Evolutionary conservation across 2,797 vertebrate genomes (phyloP), one percentile per base, ranked within the genome.

Genomic region (Mus spretus): DNA sequence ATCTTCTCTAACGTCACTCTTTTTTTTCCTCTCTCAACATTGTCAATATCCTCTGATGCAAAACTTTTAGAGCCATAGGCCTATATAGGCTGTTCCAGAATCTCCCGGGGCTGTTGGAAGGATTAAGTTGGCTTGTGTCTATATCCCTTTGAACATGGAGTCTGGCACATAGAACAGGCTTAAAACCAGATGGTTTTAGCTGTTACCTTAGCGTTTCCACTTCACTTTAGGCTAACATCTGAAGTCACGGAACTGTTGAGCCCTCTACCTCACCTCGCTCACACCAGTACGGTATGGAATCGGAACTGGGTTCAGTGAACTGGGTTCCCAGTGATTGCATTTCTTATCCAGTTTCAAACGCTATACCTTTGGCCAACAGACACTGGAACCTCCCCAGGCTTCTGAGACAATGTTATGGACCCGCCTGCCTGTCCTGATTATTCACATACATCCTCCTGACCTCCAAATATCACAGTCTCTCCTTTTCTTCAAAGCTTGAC

Each of bases 151-250:
- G 24, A 53, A 59, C 82, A 63, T 22, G n/a, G 85, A 15, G 15
- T 80, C 87, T 40, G 44, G 61, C 37, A 37, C 14, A 57, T 12
- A 7, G 3, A 0, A 59, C 10, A 10, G 14, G 61, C 65, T 79
- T 63, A 50, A 85, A n/a, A 85, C 40, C 75, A 88, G 77, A 77
- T 6, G 17, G 80, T n/a, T 89, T 91, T 55, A 78, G 86, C 87
- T 82, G 75, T 75, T 93, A 67, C 57, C 75, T 89, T 83, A 93
- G 80, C 37, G 63, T 55, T 90, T 88, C 37, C 20, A 90, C 90
- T 89, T 96, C 50, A 47, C 75, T 78, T 93, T 89, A 82, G 75
- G 77, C 59, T 53, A 65, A 92, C 94, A 90, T 80, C 83, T 75
- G 81, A 89, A 94, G 40, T 61, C 79, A 82, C 24, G 26, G 70